phyloP scores from a whole-genome alignment of 64 coral and sea anemone genomes.

The Porites australiensis region DNA sequence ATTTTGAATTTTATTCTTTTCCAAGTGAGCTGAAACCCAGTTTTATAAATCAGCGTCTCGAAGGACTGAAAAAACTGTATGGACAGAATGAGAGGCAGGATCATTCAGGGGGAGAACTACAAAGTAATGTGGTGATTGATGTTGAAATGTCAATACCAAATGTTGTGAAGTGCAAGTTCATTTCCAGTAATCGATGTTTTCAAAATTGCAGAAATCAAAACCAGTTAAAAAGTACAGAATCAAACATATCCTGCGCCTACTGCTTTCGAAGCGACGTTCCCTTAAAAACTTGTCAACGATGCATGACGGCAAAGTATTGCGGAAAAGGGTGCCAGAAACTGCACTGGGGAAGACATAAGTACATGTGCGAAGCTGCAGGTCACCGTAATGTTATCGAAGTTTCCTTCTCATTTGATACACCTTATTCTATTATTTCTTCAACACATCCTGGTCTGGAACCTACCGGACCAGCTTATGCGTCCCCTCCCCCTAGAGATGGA shows the following conservation, averaged over 20 bases:
- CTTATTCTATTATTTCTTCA: too few relatives aligned
- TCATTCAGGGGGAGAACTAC: too few relatives aligned
- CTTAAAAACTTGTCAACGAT: conserved; percentile 40
- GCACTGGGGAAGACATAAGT: conserved; percentile 68
- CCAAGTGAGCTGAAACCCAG: not conserved
- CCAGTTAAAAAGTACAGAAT: not conserved
- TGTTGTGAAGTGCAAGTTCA: not conserved
- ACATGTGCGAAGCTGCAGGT: conserved; percentile 2
- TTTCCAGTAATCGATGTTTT: not conserved
- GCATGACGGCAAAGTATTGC: conserved; percentile 46
- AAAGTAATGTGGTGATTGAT: too few relatives aligned
- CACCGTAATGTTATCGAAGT: not conserved
- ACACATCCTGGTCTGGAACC: conserved; percentile 17
- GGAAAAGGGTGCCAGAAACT: conserved; percentile 42
- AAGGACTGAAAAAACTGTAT: too few relatives aligned
- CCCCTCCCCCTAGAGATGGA: conserved; percentile 12
- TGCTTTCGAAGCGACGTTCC: not conserved
- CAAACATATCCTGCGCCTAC: not conserved
- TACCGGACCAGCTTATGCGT: not conserved
- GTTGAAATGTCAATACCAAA: not conserved
- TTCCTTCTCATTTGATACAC: not conserved
- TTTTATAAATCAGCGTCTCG: too few relatives aligned
- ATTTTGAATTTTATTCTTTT: not conserved
- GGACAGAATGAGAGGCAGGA: not conserved
- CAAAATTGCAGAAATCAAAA: not conserved